Conservation (phyloP, 2,113 vertebrate species). For the Mobula birostris region DNA sequence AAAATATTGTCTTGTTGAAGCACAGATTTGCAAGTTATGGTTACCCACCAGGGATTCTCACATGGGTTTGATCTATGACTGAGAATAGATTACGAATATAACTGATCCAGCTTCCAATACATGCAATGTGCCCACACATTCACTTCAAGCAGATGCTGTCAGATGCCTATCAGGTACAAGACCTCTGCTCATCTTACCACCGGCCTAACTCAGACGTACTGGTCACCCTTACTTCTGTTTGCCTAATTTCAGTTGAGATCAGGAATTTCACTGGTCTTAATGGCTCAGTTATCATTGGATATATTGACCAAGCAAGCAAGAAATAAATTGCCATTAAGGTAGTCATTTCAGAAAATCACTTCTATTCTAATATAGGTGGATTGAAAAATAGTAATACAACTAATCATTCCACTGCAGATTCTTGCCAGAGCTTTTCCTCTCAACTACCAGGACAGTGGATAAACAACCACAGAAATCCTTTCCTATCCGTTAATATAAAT, state of each 20-base stretch:
- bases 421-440: neutral
- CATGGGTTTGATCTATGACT: neutral
- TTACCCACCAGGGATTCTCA: neutral
- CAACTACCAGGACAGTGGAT: neutral
- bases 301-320: neutral
- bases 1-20: neutral
- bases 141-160: neutral
- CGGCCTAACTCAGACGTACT: neutral
- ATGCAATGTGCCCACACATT: neutral
- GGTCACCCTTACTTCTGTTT: neutral
- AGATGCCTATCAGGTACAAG: too few relatives aligned
- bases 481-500: neutral
- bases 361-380: neutral
- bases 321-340: neutral
- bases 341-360: neutral
- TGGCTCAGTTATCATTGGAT: neutral
- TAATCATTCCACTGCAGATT: neutral
- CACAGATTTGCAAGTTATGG: neutral
- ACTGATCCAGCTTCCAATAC: too few relatives aligned
- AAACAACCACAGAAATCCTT: neutral
- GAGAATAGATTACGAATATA: neutral
- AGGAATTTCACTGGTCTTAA: neutral
- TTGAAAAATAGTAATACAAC: neutral
- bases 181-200: neutral
- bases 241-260: too few relatives aligned